A percentile compares a stretch with the other conserved stretches of the same genome.
These are phyloP conservation scores for Eubasilissa regina DNA, from an alignment of 1,140 invertebrate genomes.

Conservation along the genomic window DNA sequence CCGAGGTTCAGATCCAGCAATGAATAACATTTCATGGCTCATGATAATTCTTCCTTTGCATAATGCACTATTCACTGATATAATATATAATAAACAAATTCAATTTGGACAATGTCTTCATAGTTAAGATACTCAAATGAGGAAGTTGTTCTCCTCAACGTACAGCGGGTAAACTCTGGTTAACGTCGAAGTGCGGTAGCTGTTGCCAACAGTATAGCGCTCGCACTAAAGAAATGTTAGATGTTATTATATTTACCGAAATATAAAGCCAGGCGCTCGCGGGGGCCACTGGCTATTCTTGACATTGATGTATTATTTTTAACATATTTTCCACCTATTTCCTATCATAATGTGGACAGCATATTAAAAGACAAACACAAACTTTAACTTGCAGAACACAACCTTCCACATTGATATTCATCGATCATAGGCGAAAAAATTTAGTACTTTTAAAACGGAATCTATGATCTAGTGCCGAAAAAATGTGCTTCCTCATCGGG, in stretches of 20 bases:
- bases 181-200: constrained; percentile 32
- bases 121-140: constrained; percentile 37
- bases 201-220: constrained; percentile 1
- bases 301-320: constrained; percentile 33
- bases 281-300: not conserved
- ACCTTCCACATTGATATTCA: constrained; percentile 53
- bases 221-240: constrained; percentile 35
- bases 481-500: constrained; percentile 47
- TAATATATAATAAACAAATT: constrained; percentile 34
- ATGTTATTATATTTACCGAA: constrained; percentile 38
- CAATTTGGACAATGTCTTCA: constrained; percentile 31
- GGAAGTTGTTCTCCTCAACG: constrained; percentile 38
- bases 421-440: constrained; percentile 54
- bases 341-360: constrained; percentile 48
- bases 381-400: constrained; percentile 53
- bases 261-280: not conserved
- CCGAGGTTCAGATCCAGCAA: not conserved
- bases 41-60: not conserved
- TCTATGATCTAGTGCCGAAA: constrained; percentile 55
- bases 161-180: constrained; percentile 21
- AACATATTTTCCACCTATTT: constrained; percentile 39
- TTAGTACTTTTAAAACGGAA: constrained; percentile 56
- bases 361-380: constrained; percentile 55
- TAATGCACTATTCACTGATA: constrained; percentile 32
- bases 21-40: not conserved